These are phyloP conservation scores for Bos indicus DNA, from an alignment of 2,113 vertebrate genomes.

Conservation along the genomic window DNA sequence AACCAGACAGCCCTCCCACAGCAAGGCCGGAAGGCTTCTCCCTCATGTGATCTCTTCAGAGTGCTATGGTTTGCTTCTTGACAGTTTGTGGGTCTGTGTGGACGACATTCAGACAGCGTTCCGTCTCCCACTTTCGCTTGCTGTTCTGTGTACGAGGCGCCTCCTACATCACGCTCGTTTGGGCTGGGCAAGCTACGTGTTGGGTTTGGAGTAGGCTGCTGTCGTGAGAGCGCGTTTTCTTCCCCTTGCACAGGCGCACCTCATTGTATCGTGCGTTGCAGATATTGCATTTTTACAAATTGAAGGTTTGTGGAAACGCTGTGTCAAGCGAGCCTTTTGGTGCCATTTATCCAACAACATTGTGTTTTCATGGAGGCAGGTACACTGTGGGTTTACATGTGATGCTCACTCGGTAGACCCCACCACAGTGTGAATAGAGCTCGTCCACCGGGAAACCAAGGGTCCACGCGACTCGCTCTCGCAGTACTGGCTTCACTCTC, in stretches of 20 bases:
- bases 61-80: neutral
- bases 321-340: neutral
- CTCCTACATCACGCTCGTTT: neutral
- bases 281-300: rapidly evolving
- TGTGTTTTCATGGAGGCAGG: rapidly evolving
- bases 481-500: rapidly evolving
- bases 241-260: rapidly evolving
- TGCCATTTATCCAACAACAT: rapidly evolving
- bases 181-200: neutral
- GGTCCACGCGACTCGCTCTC: rapidly evolving
- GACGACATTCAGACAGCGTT: neutral
- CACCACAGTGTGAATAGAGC: rapidly evolving
- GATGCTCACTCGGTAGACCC: rapidly evolving
- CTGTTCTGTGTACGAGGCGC: neutral
- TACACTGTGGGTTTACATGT: rapidly evolving
- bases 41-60: neutral
- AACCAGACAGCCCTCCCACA: neutral
- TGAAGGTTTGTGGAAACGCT: neutral
- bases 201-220: neutral
- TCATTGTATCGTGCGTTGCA: rapidly evolving
- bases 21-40: neutral
- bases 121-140: neutral
- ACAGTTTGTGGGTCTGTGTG: neutral
- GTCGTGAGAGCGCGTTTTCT: neutral
- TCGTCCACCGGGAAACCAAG: rapidly evolving